These are phyloP conservation scores for Watsonalla cultraria DNA, from an alignment of 2,888 invertebrate genomes.

Conservation along the genomic window DNA sequence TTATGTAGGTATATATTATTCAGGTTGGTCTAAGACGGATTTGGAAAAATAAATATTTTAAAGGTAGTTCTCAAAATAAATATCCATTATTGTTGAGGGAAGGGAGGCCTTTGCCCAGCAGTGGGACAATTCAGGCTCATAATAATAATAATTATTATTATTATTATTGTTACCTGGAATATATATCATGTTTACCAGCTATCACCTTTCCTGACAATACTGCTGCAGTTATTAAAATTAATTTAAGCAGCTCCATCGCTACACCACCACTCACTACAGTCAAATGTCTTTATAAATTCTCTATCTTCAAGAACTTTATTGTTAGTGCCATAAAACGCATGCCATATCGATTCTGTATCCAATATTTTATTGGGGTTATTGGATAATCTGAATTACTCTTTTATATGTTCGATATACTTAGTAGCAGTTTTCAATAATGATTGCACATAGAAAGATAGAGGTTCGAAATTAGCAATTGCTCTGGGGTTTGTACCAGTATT, in stretches of 20 bases:
- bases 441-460: too few species aligned
- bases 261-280: neutral
- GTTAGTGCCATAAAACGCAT: neutral
- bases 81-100: too few species aligned
- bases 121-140: too few species aligned
- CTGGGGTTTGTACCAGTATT: too few species aligned
- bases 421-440: too few species aligned
- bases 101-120: too few species aligned
- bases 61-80: too few species aligned
- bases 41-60: too few species aligned
- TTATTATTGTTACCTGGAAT: constrained; percentile 7
- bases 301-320: neutral
- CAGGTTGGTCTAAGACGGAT: too few species aligned
- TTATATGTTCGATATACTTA: neutral
- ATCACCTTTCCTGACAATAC: constrained; percentile 3
- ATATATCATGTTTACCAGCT: constrained; percentile 15
- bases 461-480: too few species aligned
- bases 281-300: neutral
- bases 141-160: too few species aligned
- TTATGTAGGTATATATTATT: too few species aligned
- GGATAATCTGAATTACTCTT: neutral
- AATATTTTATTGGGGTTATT: neutral
- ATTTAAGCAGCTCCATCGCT: neutral
- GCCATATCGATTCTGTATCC: neutral
- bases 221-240: neutral